A percentile compares a stretch with the other conserved stretches of the same genome.
Conservation (phyloP, 1,140 invertebrate species). For the Philopotamus ludificatus region DNA sequence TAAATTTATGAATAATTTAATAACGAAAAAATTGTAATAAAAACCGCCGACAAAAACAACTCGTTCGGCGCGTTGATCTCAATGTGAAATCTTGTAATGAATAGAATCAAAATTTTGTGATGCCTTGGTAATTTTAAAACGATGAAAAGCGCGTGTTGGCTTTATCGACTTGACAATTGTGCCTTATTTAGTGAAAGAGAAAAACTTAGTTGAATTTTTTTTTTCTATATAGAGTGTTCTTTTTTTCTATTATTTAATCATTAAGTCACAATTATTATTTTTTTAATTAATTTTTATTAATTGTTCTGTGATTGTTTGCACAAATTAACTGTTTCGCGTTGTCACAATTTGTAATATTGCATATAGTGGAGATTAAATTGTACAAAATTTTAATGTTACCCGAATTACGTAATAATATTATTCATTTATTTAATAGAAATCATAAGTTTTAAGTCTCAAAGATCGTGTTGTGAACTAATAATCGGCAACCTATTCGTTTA, state of each 20-base stretch:
- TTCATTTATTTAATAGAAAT: no score
- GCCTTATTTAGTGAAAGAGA: constrained; percentile 31
- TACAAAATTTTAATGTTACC: no score
- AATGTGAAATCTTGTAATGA: constrained; percentile 40
- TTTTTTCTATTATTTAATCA: constrained; percentile 1
- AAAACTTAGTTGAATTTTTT: constrained; percentile 1
- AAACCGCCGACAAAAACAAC: no score
- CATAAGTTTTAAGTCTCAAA: no score
- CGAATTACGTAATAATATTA: no score
- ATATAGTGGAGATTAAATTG: no score
- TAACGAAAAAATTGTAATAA: no score
- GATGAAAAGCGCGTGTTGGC: neutral
- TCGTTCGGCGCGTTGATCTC: constrained; percentile 37
- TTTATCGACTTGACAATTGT: constrained; percentile 27
- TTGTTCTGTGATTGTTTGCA: constrained; percentile 16
- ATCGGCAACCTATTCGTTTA: no score
- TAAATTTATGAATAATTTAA: no score
- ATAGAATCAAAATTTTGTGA: constrained; percentile 38
- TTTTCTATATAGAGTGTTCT: neutral
- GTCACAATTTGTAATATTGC: no score
- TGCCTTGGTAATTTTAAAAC: constrained; percentile 29
- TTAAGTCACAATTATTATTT: neutral
- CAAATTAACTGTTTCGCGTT: constrained; percentile 11
- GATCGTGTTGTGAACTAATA: no score
- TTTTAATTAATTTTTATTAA: constrained; percentile 13